phyloP scores from a whole-genome alignment of 1,140 invertebrate genomes.

The Drosophila ambigua region DNA sequence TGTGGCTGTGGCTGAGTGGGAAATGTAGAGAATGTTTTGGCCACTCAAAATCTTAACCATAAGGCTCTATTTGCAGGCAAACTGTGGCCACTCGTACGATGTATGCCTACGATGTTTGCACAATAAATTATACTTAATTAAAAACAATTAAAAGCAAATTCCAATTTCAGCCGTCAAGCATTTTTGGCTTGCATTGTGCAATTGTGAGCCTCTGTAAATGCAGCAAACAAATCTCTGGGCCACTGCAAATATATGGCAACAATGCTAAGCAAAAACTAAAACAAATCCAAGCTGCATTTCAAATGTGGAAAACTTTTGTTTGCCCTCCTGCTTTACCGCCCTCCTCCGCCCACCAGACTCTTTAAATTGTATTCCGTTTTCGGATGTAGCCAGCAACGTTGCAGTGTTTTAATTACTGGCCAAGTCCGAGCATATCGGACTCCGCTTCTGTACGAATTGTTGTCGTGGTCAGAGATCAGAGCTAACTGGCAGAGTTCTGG shows the following conservation, averaged over 20 bases:
- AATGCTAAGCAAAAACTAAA: constrained; percentile 67
- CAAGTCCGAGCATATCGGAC: constrained; percentile 30
- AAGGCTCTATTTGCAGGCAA: constrained; percentile 31
- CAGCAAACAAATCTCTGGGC: constrained; percentile 47
- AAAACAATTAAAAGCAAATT: constrained; percentile 82
- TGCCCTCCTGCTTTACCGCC: constrained; percentile 3
- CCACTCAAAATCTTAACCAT: background rate
- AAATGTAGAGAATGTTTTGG: background rate
- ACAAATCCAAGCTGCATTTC: constrained; percentile 73
- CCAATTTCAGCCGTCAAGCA: constrained; percentile 41
- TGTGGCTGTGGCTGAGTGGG: too few relatives aligned
- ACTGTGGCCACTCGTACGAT: constrained; percentile 1
- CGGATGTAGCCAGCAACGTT: constrained; percentile 45
- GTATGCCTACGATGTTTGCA: constrained; percentile 58
- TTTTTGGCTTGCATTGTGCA: constrained; percentile 43
- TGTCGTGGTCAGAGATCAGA: constrained; percentile 45
- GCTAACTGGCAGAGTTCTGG: constrained; percentile 33
- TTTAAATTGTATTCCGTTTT: constrained; percentile 32
- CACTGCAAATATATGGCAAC: constrained; percentile 69
- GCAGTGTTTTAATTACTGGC: constrained; percentile 56
- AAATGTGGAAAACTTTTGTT: constrained; percentile 70
- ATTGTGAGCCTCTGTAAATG: constrained; percentile 30
- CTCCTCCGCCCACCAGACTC: background rate
- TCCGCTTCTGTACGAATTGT: constrained; percentile 26
- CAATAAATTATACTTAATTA: constrained; percentile 81